Conservation (phyloP, 2,888 invertebrate genomes). For the Lasioglossum marginatum region DNA sequence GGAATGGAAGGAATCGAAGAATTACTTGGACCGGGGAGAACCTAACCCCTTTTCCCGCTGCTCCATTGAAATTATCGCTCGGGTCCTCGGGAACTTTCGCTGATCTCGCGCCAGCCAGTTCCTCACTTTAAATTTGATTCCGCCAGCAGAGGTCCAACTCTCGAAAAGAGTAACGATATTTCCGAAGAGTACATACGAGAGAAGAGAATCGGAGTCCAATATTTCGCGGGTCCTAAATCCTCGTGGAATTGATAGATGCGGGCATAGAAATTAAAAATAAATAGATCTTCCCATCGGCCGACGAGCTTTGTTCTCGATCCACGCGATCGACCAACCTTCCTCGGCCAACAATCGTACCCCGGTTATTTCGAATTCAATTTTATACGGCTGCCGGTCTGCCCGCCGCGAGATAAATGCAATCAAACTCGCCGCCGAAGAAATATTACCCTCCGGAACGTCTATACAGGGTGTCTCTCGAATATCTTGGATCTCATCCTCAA, state of each 20-base stretch:
- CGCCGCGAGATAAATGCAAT: constrained; percentile 45
- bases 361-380: constrained; percentile 45
- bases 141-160: constrained; percentile 4
- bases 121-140: constrained; percentile 38
- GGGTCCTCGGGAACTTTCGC: constrained; percentile 34
- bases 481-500: background rate
- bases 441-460: constrained; percentile 15
- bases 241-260: constrained; percentile 4
- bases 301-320: background rate
- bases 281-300: background rate
- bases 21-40: constrained; percentile 34
- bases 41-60: background rate
- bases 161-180: too few relatives aligned
- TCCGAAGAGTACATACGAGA: background rate
- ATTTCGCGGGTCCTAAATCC: background rate
- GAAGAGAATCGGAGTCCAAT: background rate
- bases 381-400: background rate
- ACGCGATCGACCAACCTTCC: constrained; percentile 9
- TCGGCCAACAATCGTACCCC: background rate
- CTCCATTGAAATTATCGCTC: constrained; percentile 51
- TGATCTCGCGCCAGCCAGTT: constrained; percentile 22
- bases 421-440: constrained; percentile 45
- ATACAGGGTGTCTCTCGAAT: background rate
- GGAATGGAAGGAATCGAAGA: constrained; percentile 46
- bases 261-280: constrained; percentile 37